phyloP scores from a whole-genome alignment of 2,888 invertebrate species.

The Eurois occulta region DNA sequence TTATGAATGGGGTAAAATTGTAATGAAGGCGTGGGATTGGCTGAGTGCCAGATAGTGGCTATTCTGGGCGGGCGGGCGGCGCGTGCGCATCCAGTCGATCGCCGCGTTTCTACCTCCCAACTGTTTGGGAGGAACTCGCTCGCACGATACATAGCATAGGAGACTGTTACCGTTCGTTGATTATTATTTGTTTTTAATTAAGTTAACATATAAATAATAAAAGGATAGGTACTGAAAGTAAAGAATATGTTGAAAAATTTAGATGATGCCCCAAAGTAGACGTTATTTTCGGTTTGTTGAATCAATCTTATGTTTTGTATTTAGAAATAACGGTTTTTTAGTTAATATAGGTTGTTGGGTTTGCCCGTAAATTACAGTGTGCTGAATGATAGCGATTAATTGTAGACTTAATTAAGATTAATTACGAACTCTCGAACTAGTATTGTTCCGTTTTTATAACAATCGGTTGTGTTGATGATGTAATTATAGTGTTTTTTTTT shows the following conservation, averaged over 20 bases:
- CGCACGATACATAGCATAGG: conserved; percentile 52
- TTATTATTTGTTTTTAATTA: conserved; percentile 46
- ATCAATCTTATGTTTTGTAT: conserved; percentile 14
- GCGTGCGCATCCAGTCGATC: conserved; percentile 85
- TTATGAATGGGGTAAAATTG: conserved; percentile 85
- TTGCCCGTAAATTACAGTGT: conserved; percentile 27
- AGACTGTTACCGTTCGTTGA: conserved; percentile 54
- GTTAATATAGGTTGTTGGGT: conserved; percentile 9
- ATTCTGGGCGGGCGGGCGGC: conserved; percentile 87
- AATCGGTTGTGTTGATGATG: conserved; percentile 54
- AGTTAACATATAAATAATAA: background rate
- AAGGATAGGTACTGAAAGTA: background rate
- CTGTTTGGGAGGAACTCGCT: conserved; percentile 60
- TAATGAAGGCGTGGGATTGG: conserved; percentile 80
- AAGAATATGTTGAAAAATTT: background rate
- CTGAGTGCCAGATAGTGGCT: conserved; percentile 80
- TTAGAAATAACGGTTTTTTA: background rate
- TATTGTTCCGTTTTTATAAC: conserved; percentile 47
- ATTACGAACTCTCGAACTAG: conserved; percentile 24
- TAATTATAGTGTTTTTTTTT: conserved; percentile 70
- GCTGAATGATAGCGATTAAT: conserved; percentile 12
- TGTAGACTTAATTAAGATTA: conserved; percentile 24
- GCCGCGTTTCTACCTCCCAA: conserved; percentile 77
- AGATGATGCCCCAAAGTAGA: background rate
- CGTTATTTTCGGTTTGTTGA: conserved; percentile 5